Evolutionary conservation across 2,113 vertebrate genomes (phyloP).

Genomic region (Muntiacus muntjak): DNA sequence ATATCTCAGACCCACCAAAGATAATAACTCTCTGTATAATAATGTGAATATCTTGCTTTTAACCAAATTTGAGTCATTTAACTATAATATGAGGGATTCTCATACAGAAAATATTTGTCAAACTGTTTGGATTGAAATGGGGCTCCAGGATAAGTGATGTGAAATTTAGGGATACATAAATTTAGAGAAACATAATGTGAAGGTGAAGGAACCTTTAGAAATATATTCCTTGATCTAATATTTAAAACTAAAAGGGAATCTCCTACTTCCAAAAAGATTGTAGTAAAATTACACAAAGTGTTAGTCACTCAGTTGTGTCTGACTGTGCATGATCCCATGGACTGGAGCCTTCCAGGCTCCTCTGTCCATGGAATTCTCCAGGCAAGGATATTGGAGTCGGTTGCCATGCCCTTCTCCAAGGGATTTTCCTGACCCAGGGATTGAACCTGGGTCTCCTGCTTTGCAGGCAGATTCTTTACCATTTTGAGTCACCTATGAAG

Average conservation of each 20-base stretch:
- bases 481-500: not conserved
- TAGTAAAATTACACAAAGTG: not conserved
- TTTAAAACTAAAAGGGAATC: not conserved
- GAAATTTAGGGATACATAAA: not conserved
- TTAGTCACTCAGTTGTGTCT: not conserved
- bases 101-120: not conserved
- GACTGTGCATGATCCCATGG: fast-evolving
- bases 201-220: not conserved
- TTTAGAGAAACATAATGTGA: not conserved
- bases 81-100: not conserved
- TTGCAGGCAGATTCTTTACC: not conserved
- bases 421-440: not conserved
- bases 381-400: not conserved
- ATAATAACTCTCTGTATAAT: not conserved
- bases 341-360: not conserved
- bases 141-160: not conserved
- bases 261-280: not conserved
- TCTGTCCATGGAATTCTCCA: not conserved
- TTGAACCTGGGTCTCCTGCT: not conserved
- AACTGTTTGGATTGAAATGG: not conserved
- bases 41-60: not conserved
- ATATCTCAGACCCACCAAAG: not conserved
- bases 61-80: not conserved
- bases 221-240: not conserved
- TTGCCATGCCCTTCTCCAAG: not conserved